Evolutionary conservation across 2,797 vertebrate genomes (phyloP).

Genomic region (Hoplostethus mediterraneus): DNA sequence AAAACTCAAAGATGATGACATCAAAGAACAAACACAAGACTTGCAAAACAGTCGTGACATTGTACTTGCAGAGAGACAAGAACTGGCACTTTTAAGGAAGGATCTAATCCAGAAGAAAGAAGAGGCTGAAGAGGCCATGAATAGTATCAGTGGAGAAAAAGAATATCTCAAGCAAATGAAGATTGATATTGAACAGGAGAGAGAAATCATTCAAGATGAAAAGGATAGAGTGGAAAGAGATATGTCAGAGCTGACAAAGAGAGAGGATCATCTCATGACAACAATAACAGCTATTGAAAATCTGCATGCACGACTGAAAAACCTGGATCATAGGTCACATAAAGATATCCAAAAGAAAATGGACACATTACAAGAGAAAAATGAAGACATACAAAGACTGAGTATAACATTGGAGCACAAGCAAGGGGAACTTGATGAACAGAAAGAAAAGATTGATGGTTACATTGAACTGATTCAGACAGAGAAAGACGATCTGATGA

Average conservation of each 20-base stretch:
- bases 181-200: constrained; percentile 8
- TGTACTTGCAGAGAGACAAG: background rate
- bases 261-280: background rate
- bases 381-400: background rate
- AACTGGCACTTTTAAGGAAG: background rate
- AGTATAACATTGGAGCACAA: background rate
- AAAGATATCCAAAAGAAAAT: background rate
- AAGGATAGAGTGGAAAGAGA: constrained; percentile 16
- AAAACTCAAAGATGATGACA: constrained; percentile 23
- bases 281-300: background rate
- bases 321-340: background rate
- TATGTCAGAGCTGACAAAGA: constrained; percentile 7
- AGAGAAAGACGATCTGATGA: background rate
- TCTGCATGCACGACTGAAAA: background rate
- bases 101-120: background rate
- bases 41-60: background rate
- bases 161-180: constrained; percentile 8
- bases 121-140: background rate
- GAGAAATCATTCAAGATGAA: background rate
- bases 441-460: background rate
- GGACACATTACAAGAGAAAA: background rate
- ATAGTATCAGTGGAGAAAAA: background rate
- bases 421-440: background rate
- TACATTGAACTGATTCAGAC: background rate
- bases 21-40: constrained; percentile 48